These are phyloP conservation scores for Podiceps cristatus DNA, from an alignment of 2,113 vertebrate genomes.

Conservation along the genomic window DNA sequence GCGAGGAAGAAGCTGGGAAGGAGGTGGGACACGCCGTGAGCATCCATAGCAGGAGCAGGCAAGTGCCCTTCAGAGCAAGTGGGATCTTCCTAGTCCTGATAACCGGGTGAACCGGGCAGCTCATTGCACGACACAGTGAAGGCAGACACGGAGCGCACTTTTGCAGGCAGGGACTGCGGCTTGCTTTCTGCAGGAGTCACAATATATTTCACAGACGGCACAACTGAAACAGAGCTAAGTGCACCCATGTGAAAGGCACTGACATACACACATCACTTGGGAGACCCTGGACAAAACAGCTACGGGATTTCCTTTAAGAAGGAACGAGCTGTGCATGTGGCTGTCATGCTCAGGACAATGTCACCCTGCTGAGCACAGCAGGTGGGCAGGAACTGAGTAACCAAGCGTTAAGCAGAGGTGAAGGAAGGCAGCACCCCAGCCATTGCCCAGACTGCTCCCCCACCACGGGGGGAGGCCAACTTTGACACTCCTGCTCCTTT, in stretches of 20 bases:
- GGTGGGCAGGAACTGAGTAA: neutral
- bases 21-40: neutral
- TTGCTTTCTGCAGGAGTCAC: neutral
- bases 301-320: neutral
- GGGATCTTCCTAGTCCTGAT: neutral
- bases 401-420: neutral
- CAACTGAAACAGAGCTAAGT: neutral
- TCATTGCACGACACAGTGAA: fast-evolving
- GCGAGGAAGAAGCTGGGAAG: neutral
- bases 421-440: neutral
- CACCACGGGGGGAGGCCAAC: neutral
- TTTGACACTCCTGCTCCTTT: neutral
- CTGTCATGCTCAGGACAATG: neutral
- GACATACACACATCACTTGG: neutral
- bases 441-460: neutral
- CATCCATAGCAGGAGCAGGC: neutral
- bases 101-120: neutral
- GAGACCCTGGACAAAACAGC: neutral
- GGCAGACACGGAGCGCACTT: neutral
- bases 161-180: neutral
- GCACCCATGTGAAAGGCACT: fast-evolving
- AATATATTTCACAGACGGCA: neutral
- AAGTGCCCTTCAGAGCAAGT: neutral
- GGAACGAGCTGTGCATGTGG: fast-evolving
- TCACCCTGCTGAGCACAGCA: neutral